These are phyloP conservation scores for Xiphias gladius DNA, from an alignment of 2,113 vertebrate genomes.

Conservation along the genomic window DNA sequence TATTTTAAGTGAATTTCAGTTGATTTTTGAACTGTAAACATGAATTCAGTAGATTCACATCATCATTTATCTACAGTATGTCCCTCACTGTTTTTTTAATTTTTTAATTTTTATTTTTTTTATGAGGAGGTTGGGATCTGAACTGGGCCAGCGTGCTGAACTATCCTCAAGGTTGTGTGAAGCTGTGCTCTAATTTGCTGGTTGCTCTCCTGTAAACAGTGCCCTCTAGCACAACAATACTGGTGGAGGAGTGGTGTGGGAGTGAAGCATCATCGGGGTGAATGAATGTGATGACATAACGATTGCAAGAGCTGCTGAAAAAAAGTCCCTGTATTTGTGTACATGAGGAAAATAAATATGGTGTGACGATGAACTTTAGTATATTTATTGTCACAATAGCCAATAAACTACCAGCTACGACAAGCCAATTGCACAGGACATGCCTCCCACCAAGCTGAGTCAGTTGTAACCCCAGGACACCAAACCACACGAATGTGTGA, in stretches of 20 bases:
- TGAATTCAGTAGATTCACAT: not conserved
- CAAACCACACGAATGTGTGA: too few species aligned
- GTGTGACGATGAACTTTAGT: not conserved
- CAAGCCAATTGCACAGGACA: not conserved
- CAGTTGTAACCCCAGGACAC: not conserved
- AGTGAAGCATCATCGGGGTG: not conserved
- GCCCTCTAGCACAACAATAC: constrained; percentile 23
- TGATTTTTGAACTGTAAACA: not conserved
- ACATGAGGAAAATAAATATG: too few species aligned
- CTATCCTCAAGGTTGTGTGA: not conserved
- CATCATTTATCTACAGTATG: not conserved
- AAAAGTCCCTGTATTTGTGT: too few species aligned
- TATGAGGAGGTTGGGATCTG: not conserved
- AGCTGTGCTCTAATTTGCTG: not conserved
- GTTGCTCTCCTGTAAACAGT: not conserved
- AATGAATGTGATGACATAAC: not conserved
- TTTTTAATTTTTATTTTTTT: not conserved
- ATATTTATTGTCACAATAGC: not conserved
- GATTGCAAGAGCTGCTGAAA: not conserved
- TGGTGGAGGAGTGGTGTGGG: constrained; percentile 35
- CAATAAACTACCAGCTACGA: not conserved
- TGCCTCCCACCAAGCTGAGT: too few species aligned
- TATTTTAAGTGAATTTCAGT: constrained; percentile 33
- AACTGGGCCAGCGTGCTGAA: not conserved
- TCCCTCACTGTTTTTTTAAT: too few species aligned